Conservation (phyloP, 2,113 vertebrate species). For the Nymphicus hollandicus region DNA sequence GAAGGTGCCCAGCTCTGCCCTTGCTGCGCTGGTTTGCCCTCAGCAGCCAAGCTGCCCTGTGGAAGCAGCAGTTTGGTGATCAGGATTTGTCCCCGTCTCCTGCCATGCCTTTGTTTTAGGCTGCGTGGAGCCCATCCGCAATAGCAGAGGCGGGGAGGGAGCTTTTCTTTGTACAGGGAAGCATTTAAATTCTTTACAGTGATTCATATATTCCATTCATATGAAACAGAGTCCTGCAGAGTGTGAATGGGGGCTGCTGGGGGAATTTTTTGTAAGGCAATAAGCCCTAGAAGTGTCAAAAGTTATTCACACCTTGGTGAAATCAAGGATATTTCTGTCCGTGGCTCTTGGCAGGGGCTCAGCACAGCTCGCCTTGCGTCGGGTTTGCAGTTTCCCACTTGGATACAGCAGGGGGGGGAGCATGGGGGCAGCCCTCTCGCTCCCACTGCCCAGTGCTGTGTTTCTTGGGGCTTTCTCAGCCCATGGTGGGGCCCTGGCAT, state of each 20-base stretch:
- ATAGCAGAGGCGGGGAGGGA: conserved; percentile 1
- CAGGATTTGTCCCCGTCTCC: not conserved
- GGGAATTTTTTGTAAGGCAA: conserved; percentile 34
- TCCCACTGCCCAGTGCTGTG: not conserved
- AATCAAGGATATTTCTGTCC: conserved; percentile 58
- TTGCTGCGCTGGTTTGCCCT: not conserved
- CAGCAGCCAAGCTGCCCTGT: not conserved
- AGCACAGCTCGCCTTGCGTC: not conserved
- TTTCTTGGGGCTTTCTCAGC: not conserved
- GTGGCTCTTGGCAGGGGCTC: conserved; percentile 50
- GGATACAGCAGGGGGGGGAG: not conserved
- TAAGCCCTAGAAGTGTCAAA: conserved; percentile 55
- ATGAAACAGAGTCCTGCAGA: conserved; percentile 23
- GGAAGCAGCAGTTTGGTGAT: not conserved
- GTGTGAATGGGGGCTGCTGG: conserved; percentile 54
- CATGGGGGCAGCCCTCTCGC: not conserved
- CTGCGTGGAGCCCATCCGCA: not conserved
- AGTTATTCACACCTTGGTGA: conserved; percentile 67
- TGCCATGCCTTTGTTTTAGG: conserved; percentile 54
- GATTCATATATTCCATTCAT: conserved; percentile 72
- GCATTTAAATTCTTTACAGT: conserved; percentile 54
- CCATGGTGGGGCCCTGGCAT: fast-evolving
- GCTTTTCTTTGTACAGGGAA: conserved; percentile 52
- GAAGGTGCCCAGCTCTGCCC: not conserved
- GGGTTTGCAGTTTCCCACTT: conserved; percentile 47